phyloP scores from a whole-genome alignment of 2,888 invertebrate species.

The Dynastes hyllus region DNA sequence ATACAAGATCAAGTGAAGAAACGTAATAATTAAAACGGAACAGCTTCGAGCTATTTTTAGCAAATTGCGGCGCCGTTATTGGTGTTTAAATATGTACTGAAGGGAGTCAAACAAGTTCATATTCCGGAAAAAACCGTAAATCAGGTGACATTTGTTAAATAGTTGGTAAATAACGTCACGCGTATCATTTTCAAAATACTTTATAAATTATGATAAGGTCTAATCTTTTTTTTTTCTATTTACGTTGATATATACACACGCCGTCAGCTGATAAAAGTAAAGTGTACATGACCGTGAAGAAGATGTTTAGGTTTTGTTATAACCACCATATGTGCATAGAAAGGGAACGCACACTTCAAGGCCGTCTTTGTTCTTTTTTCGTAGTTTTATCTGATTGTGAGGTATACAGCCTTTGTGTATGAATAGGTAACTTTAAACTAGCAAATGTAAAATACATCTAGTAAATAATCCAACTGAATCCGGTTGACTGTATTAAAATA shows the following conservation, averaged over 20 bases:
- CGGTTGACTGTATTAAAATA: too few relatives aligned
- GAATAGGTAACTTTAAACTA: not conserved
- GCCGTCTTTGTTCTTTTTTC: conserved; percentile 34
- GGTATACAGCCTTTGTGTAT: conserved; percentile 3
- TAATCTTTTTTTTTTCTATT: conserved; percentile 3
- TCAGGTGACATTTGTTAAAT: conserved; percentile 14
- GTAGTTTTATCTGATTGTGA: conserved; percentile 16
- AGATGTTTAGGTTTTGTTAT: conserved; percentile 25
- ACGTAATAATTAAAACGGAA: not conserved
- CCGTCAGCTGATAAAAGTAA: conserved; percentile 19
- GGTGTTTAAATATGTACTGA: not conserved
- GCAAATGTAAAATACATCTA: too few relatives aligned
- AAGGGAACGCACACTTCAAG: conserved; percentile 25
- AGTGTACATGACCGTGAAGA: conserved; percentile 7
- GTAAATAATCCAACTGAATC: too few relatives aligned
- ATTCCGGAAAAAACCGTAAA: conserved; percentile 25
- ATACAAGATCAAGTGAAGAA: not conserved
- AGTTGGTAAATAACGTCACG: not conserved
- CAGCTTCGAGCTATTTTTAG: not conserved
- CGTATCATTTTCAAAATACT: conserved; percentile 10
- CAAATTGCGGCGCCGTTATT: not conserved
- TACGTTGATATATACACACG: conserved; percentile 1
- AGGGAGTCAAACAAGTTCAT: not conserved
- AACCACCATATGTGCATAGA: not conserved
- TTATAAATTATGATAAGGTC: conserved; percentile 21